Base-by-base conservation (phyloP, 2,113 vertebrate genomes). In the Empidonax traillii region DNA sequence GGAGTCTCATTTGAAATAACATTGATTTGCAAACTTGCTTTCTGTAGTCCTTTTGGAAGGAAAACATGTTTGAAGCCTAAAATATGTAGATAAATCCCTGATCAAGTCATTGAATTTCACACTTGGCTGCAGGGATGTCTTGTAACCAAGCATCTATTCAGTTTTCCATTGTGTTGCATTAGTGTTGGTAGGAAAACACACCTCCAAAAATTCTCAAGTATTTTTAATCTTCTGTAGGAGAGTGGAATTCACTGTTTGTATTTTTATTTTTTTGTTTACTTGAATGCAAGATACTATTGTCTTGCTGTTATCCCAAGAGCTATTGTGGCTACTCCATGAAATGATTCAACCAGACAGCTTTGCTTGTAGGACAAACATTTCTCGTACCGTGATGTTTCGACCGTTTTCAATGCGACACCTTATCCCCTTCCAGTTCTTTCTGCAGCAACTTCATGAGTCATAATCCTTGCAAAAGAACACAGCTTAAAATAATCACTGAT, bases 401-500 rank as follows among this genome's bases (percentile, higher is more conserved):
- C 75, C 68, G 49, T 92, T 97, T 96, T 93, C 83, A 87, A 3
- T 90, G 79, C 1, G 37, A 92, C 92, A 97, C 96, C 96, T 95
- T 95, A 61, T 96, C 90, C 88, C 0, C 9, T 81, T 96, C 83
- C 79, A 53, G 68, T 87, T 93, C 85, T 92, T 76, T 83, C 41
- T 95, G 83, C 92, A 68, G 86, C 56, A 78, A 82, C 88, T 96
- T 85, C 76, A 30, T 96, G 96, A 96, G 85, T 96, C 96, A 96
- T 96, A 96, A 95, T 96, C 92, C 86, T 95, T 94, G 80, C 68
- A 81, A 85, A 89, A 95, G 92, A 93, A 78, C 79, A 84, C 73
- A 53, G 79, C 88, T 96, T 96, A 97, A 97, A 96, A 93, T 96
- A 96, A 96, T 96, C 95, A 65, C 93, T 30, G 84, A 92, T 96